phyloP scores from a whole-genome alignment of 2,113 vertebrate genomes.

The Myxocyprinus asiaticus region DNA sequence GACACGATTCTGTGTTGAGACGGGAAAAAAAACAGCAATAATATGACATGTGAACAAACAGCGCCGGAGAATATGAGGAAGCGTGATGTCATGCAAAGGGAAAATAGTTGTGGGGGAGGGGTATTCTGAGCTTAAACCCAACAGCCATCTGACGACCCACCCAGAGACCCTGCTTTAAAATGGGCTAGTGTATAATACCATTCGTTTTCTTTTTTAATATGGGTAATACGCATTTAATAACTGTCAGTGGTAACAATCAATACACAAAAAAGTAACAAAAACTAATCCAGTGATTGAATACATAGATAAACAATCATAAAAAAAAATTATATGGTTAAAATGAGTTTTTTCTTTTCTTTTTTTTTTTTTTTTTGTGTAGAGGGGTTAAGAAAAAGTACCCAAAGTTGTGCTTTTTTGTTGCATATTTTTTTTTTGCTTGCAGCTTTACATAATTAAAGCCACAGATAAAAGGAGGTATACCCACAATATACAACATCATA shows the following conservation, averaged over 20 bases:
- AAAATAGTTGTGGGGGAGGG: not conserved
- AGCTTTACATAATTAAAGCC: slow-evolving; percentile 35
- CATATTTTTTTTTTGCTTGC: not conserved
- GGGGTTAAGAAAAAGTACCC: slow-evolving; percentile 6
- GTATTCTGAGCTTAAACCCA: slow-evolving; percentile 1
- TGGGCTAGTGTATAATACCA: slow-evolving; percentile 26
- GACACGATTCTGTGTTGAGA: not conserved
- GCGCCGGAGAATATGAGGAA: not conserved
- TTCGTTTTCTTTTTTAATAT: slow-evolving; percentile 62
- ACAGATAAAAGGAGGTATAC: slow-evolving; percentile 9
- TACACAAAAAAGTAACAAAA: not conserved
- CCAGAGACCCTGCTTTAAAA: slow-evolving; percentile 41
- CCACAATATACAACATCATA: not conserved
- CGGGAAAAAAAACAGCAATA: not conserved
- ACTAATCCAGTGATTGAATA: slow-evolving; percentile 69
- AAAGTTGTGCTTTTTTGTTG: slow-evolving; percentile 34
- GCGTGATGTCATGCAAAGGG: not conserved
- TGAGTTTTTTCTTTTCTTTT: slow-evolving; percentile 2
- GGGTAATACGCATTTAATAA: slow-evolving; percentile 12
- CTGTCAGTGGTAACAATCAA: slow-evolving; percentile 56
- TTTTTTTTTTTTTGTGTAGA: not conserved
- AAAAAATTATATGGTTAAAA: slow-evolving; percentile 46
- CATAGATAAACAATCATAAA: slow-evolving; percentile 46
- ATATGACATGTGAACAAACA: slow-evolving; percentile 16
- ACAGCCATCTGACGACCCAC: slow-evolving; percentile 1